Percentiles rank a stretch among this genome's conserved stretches.
Conservation (phyloP, 1,140 invertebrate species). For the Drosophila gunungcola region DNA sequence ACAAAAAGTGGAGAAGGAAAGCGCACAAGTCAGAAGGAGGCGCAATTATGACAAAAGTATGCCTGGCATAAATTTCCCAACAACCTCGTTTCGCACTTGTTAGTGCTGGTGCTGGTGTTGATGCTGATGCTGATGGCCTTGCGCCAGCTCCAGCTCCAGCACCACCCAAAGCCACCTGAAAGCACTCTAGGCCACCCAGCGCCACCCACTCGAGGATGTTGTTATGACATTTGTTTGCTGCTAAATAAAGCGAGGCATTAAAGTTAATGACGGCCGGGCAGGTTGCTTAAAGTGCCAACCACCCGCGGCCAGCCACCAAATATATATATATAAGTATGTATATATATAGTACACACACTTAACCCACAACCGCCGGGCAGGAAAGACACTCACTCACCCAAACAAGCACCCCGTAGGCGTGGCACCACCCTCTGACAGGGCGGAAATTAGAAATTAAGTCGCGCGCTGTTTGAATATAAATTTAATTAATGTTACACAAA, state of each 20-base stretch:
- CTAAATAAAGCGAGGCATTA: constrained; percentile 80
- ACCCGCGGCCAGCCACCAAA: constrained; percentile 55
- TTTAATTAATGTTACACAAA: constrained; percentile 84
- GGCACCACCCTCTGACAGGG: constrained; percentile 49
- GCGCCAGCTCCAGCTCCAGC: constrained; percentile 2
- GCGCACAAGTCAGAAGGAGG: constrained; percentile 70
- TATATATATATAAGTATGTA: constrained; percentile 12
- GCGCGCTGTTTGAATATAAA: constrained; percentile 83
- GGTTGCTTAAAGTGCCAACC: constrained; percentile 81
- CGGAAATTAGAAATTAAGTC: constrained; percentile 84
- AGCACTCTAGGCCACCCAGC: constrained; percentile 2
- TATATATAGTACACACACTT: constrained; percentile 16
- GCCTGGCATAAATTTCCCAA: constrained; percentile 77
- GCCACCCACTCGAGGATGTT: constrained; percentile 48
- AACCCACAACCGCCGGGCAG: constrained; percentile 43
- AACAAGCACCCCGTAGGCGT: constrained; percentile 12
- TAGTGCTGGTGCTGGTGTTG: constrained; percentile 43
- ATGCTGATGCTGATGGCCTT: constrained; percentile 42
- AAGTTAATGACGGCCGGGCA: constrained; percentile 81
- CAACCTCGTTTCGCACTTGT: constrained; percentile 74
- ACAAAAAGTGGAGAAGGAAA: constrained; percentile 21
- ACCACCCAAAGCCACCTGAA: not conserved
- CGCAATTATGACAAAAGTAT: constrained; percentile 83
- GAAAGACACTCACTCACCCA: constrained; percentile 18
- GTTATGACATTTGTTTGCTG: constrained; percentile 82